phyloP scores from a whole-genome alignment of 2,113 vertebrate genomes.

The Grantiella picta region DNA sequence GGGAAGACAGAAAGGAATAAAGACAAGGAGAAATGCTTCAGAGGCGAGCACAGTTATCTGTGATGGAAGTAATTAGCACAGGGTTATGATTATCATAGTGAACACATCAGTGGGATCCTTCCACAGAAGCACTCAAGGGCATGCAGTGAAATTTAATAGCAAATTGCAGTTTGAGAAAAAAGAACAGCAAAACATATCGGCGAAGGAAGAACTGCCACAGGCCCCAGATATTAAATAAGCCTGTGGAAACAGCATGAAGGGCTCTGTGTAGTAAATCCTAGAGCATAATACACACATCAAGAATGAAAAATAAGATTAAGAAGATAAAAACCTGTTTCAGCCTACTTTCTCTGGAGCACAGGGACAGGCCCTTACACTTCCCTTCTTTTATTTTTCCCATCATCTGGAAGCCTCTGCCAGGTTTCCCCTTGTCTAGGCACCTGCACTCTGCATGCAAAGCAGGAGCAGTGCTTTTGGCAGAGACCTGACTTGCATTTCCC shows the following conservation, averaged over 20 bases:
- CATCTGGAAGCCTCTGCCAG: background rate
- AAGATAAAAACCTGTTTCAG: background rate
- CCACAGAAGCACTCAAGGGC: background rate
- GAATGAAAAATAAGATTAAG: background rate
- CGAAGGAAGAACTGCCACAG: background rate
- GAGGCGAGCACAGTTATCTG: rapidly evolving
- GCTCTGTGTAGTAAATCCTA: background rate
- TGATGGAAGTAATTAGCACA: background rate
- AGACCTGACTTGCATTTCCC: background rate
- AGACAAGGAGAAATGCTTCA: background rate
- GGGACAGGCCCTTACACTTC: background rate
- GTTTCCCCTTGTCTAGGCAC: background rate
- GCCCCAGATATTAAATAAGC: background rate
- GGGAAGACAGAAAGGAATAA: background rate
- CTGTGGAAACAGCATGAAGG: background rate
- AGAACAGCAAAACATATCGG: rapidly evolving
- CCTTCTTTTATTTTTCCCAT: background rate
- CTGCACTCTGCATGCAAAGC: background rate
- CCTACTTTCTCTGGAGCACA: background rate
- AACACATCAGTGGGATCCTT: background rate
- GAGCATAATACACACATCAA: background rate
- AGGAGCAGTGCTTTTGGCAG: background rate
- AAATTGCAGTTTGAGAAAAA: background rate
- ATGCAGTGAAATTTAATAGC: background rate
- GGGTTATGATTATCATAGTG: background rate